Conservation (phyloP, 1,140 invertebrate species). For the Oppia nitens region DNA sequence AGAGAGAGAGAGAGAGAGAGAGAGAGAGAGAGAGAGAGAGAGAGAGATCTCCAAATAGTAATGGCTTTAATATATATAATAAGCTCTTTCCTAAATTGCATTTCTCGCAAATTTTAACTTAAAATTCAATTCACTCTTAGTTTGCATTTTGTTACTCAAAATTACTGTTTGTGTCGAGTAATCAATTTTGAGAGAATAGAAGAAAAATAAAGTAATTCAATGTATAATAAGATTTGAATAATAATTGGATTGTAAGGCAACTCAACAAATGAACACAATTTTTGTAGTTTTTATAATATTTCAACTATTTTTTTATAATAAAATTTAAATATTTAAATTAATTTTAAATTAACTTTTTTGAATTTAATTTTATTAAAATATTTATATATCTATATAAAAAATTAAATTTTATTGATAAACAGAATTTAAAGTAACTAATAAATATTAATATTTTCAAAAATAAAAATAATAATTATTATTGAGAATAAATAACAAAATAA, state of each 20-base stretch:
- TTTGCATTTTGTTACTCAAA: not conserved
- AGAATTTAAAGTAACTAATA: too few species aligned
- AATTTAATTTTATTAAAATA: too few species aligned
- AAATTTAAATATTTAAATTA: too few species aligned
- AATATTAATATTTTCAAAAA: too few species aligned
- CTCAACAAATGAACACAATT: not conserved
- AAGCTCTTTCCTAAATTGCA: not conserved
- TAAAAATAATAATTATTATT: too few species aligned
- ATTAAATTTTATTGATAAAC: too few species aligned
- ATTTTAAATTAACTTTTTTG: too few species aligned
- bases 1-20: too few species aligned
- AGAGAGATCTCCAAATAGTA: not conserved
- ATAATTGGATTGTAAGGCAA: not conserved
- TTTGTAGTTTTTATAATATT: not conserved
- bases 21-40: too few species aligned
- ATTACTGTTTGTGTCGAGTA: not conserved
- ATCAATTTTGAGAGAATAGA: not conserved
- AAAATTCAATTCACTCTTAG: not conserved
- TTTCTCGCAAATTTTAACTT: not conserved
- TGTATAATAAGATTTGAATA: not conserved
- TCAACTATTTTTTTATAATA: too few species aligned
- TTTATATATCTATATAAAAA: too few species aligned
- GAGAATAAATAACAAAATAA: too few species aligned
- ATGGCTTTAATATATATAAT: not conserved
- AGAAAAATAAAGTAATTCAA: not conserved